phyloP scores from a whole-genome alignment of 2,113 vertebrate species.

The Ctenodactylus gundi region DNA sequence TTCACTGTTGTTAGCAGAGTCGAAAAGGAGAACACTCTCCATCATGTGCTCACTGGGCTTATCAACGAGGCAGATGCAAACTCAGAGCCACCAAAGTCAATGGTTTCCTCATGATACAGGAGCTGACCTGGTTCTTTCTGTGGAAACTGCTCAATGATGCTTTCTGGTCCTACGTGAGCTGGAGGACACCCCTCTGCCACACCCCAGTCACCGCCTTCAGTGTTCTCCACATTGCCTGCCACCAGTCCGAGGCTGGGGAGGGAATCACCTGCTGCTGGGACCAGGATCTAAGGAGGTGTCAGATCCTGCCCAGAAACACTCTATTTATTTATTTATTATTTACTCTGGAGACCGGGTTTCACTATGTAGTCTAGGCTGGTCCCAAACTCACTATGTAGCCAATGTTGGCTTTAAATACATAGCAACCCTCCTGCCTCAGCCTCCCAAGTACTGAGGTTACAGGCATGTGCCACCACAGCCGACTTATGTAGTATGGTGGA shows the following conservation, averaged over 20 bases:
- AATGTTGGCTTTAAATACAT: too few species aligned
- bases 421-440: background rate
- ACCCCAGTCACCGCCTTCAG: constrained; percentile 49
- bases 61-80: constrained; percentile 88
- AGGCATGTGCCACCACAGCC: background rate
- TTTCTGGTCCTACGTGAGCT: background rate
- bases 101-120: constrained; percentile 91
- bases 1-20: constrained; percentile 96
- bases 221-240: constrained; percentile 87
- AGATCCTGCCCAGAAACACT: background rate
- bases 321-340: background rate
- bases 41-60: constrained; percentile 97
- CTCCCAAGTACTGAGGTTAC: background rate
- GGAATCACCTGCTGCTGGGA: too few species aligned
- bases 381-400: background rate
- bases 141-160: background rate
- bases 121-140: constrained; percentile 74
- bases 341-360: background rate
- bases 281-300: too few species aligned
- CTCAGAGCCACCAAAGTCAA: constrained; percentile 92
- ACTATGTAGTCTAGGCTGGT: background rate
- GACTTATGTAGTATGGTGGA: too few species aligned
- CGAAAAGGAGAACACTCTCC: constrained; percentile 98
- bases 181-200: background rate
- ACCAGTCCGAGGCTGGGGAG: too few species aligned